phyloP scores from a whole-genome alignment of 1,140 invertebrate genomes.

The Euwallacea similis region DNA sequence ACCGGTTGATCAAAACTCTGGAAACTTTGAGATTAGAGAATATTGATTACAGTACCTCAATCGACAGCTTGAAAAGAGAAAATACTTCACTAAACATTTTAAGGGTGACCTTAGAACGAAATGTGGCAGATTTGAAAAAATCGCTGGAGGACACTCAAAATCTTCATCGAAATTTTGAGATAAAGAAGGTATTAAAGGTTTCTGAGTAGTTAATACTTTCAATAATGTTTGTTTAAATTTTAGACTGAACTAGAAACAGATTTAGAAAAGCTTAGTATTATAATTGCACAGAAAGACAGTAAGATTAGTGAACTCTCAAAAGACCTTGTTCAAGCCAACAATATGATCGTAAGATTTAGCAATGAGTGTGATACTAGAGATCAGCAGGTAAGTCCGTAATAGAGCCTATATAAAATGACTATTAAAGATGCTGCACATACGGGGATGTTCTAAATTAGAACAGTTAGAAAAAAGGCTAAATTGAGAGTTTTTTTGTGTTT shows the following conservation, averaged over 20 bases:
- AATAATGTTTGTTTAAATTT: constrained; percentile 21
- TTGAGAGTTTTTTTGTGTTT: too few relatives aligned
- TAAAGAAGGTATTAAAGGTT: constrained; percentile 33
- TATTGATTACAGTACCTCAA: constrained; percentile 20
- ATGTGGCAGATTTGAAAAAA: constrained; percentile 30
- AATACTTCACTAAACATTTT: constrained; percentile 28
- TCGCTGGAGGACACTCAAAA: constrained; percentile 26
- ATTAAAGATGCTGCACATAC: neutral
- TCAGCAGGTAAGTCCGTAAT: constrained; percentile 37
- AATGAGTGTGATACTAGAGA: constrained; percentile 43
- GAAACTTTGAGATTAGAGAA: constrained; percentile 35
- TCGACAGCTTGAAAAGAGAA: constrained; percentile 36
- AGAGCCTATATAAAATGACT: neutral
- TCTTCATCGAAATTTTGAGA: constrained; percentile 23
- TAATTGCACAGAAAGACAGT: constrained; percentile 46
- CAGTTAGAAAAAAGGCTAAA: neutral
- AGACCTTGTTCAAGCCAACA: constrained; percentile 49
- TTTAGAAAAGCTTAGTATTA: constrained; percentile 44
- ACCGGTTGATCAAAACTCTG: constrained; percentile 31
- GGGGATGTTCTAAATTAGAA: neutral
- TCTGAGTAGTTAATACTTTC: neutral
- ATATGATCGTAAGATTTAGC: constrained; percentile 49
- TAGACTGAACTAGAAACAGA: constrained; percentile 44
- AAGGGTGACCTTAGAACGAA: constrained; percentile 35
- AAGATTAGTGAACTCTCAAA: constrained; percentile 47